phyloP scores from a whole-genome alignment of 2,797 vertebrate species.

The Hemibagrus guttatus region DNA sequence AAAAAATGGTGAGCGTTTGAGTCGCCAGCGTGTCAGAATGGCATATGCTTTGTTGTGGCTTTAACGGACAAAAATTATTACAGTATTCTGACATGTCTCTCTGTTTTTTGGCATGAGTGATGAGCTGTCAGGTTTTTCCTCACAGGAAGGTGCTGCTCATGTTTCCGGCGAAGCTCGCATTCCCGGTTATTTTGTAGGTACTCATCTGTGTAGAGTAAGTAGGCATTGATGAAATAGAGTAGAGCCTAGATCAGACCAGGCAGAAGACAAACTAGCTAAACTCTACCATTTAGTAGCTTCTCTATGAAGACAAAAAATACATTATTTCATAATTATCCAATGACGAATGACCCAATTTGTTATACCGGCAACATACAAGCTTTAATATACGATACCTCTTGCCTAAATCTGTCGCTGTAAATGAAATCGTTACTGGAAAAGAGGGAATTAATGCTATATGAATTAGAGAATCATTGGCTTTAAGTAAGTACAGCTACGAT shows the following conservation, averaged over 20 bases:
- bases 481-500: neutral
- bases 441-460: neutral
- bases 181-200: neutral
- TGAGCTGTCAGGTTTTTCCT: constrained; percentile 12
- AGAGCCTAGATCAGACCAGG: neutral
- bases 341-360: neutral
- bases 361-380: neutral
- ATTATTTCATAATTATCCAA: neutral
- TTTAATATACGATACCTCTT: neutral
- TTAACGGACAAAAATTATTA: constrained; percentile 33
- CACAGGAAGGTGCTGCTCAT: constrained; percentile 5
- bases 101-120: constrained; percentile 31
- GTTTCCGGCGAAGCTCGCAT: neutral
- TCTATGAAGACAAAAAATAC: neutral
- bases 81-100: constrained; percentile 21
- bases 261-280: neutral
- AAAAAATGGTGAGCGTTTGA: constrained; percentile 6
- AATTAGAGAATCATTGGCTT: neutral
- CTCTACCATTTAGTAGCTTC: neutral
- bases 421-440: neutral
- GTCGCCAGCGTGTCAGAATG: constrained; percentile 23
- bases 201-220: neutral
- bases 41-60: constrained; percentile 18
- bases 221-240: neutral
- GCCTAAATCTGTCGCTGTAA: neutral